These are phyloP conservation scores for Acrobasis suavella DNA, from an alignment of 2,888 invertebrate genomes.

Conservation along the genomic window DNA sequence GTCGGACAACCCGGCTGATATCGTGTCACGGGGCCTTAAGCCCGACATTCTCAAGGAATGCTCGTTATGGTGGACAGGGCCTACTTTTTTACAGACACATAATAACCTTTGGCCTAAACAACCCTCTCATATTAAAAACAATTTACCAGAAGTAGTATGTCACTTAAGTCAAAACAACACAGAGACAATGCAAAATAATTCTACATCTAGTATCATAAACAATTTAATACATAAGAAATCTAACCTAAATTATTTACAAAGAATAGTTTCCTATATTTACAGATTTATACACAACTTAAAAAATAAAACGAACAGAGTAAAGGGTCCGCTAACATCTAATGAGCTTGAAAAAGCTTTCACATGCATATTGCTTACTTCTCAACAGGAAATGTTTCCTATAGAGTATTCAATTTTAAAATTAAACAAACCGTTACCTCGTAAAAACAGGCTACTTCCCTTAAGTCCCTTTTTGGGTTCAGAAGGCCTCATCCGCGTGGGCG, in stretches of 20 bases:
- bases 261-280: constrained; percentile 21
- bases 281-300: too few relatives aligned
- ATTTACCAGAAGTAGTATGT: constrained; percentile 17
- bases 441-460: constrained; percentile 24
- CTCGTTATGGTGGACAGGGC: constrained; percentile 36
- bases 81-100: constrained; percentile 27
- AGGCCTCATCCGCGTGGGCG: constrained; percentile 27
- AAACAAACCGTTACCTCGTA: constrained; percentile 20
- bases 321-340: constrained; percentile 11
- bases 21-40: constrained; percentile 35
- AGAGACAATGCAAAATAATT: not conserved
- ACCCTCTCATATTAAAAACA: constrained; percentile 8
- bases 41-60: constrained; percentile 28
- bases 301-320: constrained; percentile 22
- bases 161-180: not conserved
- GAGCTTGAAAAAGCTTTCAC: constrained; percentile 22
- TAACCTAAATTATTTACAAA: constrained; percentile 19
- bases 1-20: constrained; percentile 36
- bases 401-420: constrained; percentile 16
- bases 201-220: constrained; percentile 20
- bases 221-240: constrained; percentile 5
- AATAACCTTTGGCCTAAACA: constrained; percentile 27
- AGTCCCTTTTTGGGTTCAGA: constrained; percentile 31
- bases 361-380: constrained; percentile 15
- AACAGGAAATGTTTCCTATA: constrained; percentile 26